Evolutionary conservation across 2,113 vertebrate species (phyloP).

Genomic region (Heterotis niloticus): DNA sequence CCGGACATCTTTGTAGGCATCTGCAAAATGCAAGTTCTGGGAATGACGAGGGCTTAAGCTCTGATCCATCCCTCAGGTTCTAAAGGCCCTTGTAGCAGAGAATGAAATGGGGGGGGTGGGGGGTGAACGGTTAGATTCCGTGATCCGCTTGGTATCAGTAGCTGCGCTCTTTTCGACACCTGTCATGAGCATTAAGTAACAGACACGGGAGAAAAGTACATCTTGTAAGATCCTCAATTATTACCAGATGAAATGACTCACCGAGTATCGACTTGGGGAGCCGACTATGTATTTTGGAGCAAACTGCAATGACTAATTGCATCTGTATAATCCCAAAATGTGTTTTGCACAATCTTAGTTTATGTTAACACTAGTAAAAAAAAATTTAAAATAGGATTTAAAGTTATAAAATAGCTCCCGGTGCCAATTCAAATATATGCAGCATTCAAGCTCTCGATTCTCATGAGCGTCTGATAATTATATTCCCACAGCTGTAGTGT

Average conservation of each 20-base stretch:
- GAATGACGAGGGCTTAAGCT: conserved; percentile 44
- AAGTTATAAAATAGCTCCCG: conserved; percentile 44
- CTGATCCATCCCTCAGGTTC: conserved; percentile 48
- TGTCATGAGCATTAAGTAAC: conserved; percentile 50
- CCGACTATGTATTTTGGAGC: conserved; percentile 27
- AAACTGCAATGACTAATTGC: conserved; percentile 56
- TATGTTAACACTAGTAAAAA: conserved; percentile 51
- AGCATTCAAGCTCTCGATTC: conserved; percentile 26
- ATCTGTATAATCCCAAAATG: conserved; percentile 63
- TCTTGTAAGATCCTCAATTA: conserved; percentile 56
- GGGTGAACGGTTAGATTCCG: background rate
- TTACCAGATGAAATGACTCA: conserved; percentile 61
- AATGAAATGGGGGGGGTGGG: conserved; percentile 32
- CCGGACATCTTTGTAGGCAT: conserved; percentile 58
- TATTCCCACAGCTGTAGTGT: background rate
- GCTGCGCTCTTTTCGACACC: conserved; percentile 50
- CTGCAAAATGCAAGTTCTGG: conserved; percentile 46
- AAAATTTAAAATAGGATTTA: conserved; percentile 44
- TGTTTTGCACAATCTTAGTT: conserved; percentile 59
- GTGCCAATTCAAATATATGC: conserved; percentile 62
- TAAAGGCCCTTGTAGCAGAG: conserved; percentile 47
- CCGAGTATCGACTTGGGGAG: conserved; percentile 39
- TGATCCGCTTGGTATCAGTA: conserved; percentile 30
- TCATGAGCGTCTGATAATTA: background rate
- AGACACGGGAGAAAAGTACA: conserved; percentile 38